Conservation (phyloP, 2,797 vertebrate genomes). For the Telmatherina bonti region DNA sequence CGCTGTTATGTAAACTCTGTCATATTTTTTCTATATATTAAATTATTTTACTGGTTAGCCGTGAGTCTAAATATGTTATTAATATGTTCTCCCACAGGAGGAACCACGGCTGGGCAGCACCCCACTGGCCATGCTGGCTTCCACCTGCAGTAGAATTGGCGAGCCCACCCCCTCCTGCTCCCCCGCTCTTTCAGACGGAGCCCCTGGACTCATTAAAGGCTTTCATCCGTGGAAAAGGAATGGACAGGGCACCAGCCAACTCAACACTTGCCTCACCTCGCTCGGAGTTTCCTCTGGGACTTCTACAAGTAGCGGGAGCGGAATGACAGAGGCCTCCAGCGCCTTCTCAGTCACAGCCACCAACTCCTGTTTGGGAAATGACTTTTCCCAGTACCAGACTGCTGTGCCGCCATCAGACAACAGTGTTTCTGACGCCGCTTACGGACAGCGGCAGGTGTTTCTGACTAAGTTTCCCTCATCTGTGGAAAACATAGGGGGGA, state of each 20-base stretch:
- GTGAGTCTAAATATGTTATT: no score
- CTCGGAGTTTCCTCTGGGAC: conserved; percentile 81
- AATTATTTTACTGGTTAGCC: neutral
- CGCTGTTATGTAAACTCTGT: neutral
- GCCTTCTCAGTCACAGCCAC: conserved; percentile 89
- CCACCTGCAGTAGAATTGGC: conserved; percentile 95
- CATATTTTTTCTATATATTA: neutral
- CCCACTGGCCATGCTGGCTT: conserved; percentile 95
- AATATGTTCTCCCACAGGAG: conserved; percentile 83
- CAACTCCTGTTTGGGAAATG: conserved; percentile 88
- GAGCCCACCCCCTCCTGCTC: conserved; percentile 90
- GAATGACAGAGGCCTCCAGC: conserved; percentile 86
- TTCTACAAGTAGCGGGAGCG: conserved; percentile 70
- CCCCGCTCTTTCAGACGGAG: conserved; percentile 86
- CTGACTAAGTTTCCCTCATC: conserved; percentile 91
- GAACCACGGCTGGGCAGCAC: conserved; percentile 93
- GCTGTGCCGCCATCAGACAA: conserved; percentile 71
- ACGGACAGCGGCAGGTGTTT: conserved; percentile 87
- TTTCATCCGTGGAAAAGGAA: conserved; percentile 93
- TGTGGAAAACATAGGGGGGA: conserved; percentile 90
- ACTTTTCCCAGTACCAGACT: conserved; percentile 90
- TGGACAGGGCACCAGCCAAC: conserved; percentile 81
- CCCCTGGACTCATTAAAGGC: conserved; percentile 88
- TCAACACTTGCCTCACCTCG: conserved; percentile 80
- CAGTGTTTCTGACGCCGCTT: conserved; percentile 78